These are phyloP conservation scores for Bombus confusus DNA, from an alignment of 1,140 invertebrate genomes.

Conservation along the genomic window DNA sequence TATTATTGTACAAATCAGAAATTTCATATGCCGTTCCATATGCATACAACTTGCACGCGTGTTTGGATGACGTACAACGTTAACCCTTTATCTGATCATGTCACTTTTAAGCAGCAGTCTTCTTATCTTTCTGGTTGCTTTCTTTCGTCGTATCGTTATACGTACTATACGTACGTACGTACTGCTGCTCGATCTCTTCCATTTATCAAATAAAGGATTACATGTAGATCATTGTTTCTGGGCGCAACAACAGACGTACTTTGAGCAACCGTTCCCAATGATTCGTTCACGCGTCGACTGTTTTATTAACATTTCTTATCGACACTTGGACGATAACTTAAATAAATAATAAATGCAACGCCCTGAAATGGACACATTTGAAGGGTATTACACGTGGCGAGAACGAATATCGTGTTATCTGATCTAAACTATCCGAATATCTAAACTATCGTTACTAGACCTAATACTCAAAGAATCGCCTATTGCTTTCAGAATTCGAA, in stretches of 20 bases:
- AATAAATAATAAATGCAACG: neutral
- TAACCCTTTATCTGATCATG: conserved; percentile 34
- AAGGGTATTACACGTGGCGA: neutral
- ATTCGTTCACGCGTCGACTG: neutral
- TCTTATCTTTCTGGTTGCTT: conserved; percentile 2
- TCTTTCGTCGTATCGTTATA: neutral
- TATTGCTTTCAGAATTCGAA: neutral
- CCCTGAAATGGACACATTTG: neutral
- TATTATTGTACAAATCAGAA: conserved; percentile 59
- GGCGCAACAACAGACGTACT: neutral
- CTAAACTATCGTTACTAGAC: neutral
- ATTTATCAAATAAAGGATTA: conserved; percentile 47
- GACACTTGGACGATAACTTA: neutral
- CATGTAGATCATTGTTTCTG: conserved; percentile 11
- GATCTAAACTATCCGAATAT: neutral
- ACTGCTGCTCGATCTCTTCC: neutral
- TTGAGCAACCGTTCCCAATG: neutral
- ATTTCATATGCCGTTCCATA: conserved; percentile 12
- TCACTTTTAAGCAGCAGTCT: neutral
- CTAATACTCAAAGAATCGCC: neutral
- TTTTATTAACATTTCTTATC: no score
- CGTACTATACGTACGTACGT: neutral
- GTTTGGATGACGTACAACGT: conserved; percentile 34
- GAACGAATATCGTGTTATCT: neutral
- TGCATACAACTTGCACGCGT: conserved; percentile 28